phyloP scores from a whole-genome alignment of 1,140 invertebrate genomes.

The Dysdera silvatica region DNA sequence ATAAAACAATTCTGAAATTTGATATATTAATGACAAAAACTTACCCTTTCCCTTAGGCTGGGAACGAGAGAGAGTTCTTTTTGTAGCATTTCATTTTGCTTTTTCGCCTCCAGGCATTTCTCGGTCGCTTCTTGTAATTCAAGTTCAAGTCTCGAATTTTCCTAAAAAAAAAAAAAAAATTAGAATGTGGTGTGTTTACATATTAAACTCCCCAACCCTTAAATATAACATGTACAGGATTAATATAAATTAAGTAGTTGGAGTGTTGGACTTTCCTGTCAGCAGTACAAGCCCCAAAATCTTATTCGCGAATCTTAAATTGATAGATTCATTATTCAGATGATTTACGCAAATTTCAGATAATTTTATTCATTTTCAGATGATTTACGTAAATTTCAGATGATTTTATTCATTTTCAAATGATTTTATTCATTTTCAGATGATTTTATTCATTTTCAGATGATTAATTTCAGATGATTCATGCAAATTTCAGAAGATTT shows the following conservation, averaged over 20 bases:
- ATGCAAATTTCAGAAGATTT: no score
- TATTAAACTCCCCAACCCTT: not conserved
- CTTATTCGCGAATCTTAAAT: no score
- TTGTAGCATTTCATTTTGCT: slow-evolving; percentile 43
- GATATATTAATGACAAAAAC: not conserved
- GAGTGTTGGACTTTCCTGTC: no score
- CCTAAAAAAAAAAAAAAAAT: slow-evolving; percentile 38
- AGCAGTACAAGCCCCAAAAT: no score
- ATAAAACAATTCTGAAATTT: slow-evolving; percentile 4
- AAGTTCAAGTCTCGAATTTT: slow-evolving; percentile 54
- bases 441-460: no score
- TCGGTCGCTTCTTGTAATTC: slow-evolving; percentile 57
- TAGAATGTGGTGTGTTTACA: not conserved
- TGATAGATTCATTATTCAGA: no score
- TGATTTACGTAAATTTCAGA: no score
- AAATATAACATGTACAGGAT: not conserved
- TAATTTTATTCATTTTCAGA: no score
- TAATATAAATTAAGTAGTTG: not conserved
- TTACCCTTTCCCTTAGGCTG: slow-evolving; percentile 50
- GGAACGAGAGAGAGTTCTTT: slow-evolving; percentile 47
- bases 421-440: no score
- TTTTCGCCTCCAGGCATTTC: slow-evolving; percentile 48
- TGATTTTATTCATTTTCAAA: no score
- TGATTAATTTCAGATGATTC: no score
- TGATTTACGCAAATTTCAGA: no score